Evolutionary conservation across 2,888 invertebrate species (phyloP).

Genomic region (Synanthedon andrenaeformis): DNA sequence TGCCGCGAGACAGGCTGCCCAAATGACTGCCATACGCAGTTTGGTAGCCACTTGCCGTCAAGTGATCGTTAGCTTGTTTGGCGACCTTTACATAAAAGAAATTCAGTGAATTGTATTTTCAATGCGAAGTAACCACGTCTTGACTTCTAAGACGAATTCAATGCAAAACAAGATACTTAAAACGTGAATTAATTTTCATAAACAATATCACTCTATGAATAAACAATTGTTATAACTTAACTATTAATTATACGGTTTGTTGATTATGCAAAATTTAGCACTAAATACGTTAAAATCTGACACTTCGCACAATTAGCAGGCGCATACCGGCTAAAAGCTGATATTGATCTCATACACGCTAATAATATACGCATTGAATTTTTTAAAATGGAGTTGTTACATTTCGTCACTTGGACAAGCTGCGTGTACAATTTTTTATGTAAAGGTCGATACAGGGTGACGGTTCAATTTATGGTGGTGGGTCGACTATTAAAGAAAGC

Average conservation of each 20-base stretch:
- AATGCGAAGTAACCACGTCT: too few relatives aligned
- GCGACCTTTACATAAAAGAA: too few relatives aligned
- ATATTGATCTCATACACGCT: constrained; percentile 25
- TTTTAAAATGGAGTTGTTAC: constrained; percentile 13
- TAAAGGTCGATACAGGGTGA: too few relatives aligned
- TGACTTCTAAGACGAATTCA: too few relatives aligned
- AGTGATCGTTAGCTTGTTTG: too few relatives aligned
- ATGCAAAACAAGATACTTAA: neutral
- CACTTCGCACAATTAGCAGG: constrained; percentile 27
- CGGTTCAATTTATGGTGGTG: too few relatives aligned
- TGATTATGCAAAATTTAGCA: constrained; percentile 29
- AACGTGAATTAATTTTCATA: neutral
- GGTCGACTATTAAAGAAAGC: too few relatives aligned
- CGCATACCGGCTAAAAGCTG: constrained; percentile 17
- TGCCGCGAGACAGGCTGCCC: too few relatives aligned
- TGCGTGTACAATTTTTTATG: neutral
- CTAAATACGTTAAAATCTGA: constrained; percentile 13
- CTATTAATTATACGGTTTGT: constrained; percentile 26
- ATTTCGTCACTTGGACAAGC: constrained; percentile 4
- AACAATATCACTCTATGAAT: constrained; percentile 8
- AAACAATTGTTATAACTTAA: constrained; percentile 7
- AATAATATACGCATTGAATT: constrained; percentile 25
- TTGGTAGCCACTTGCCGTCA: too few relatives aligned
- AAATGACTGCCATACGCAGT: too few relatives aligned
- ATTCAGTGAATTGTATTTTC: too few relatives aligned